A percentile compares a stretch with the other conserved stretches of the same genome.
These are phyloP conservation scores for Acrossocheilus wenchowensis DNA, from an alignment of 2,797 vertebrate species.

Conservation along the genomic window DNA sequence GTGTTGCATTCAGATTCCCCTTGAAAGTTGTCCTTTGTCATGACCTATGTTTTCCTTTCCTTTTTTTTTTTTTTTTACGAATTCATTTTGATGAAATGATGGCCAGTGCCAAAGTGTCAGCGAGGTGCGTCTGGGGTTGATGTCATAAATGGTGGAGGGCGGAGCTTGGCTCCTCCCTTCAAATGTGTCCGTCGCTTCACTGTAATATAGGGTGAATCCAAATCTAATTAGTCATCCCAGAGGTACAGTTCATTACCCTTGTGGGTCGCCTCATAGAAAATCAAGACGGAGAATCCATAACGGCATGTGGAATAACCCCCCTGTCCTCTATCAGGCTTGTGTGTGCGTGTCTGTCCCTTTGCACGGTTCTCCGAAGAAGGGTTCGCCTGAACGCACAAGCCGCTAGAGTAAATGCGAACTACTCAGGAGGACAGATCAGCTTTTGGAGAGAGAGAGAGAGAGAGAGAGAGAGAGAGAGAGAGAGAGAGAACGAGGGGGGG, in stretches of 20 bases:
- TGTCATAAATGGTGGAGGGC: slow-evolving; percentile 49
- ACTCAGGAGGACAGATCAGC: slow-evolving; percentile 29
- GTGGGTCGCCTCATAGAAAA: slow-evolving; percentile 33
- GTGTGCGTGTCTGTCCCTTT: slow-evolving; percentile 23
- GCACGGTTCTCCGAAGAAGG: slow-evolving; percentile 33
- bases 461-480: slow-evolving; percentile 17
- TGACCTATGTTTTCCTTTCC: slow-evolving; percentile 57
- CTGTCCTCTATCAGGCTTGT: slow-evolving; percentile 27
- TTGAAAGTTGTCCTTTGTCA: slow-evolving; percentile 73
- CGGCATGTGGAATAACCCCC: slow-evolving; percentile 31
- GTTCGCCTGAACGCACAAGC: slow-evolving; percentile 37
- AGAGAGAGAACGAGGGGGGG: neutral
- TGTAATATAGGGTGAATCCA: slow-evolving; percentile 50
- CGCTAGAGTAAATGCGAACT: slow-evolving; percentile 7
- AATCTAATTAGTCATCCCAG: slow-evolving; percentile 57
- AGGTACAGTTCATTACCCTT: slow-evolving; percentile 30
- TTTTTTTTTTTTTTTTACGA: slow-evolving; percentile 64
- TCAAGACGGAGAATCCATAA: slow-evolving; percentile 11
- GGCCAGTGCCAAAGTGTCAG: slow-evolving; percentile 64
- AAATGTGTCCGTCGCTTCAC: slow-evolving; percentile 13
- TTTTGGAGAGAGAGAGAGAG: slow-evolving; percentile 10
- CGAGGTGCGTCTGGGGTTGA: slow-evolving; percentile 64
- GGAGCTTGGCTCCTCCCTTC: slow-evolving; percentile 17
- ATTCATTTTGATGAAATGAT: slow-evolving; percentile 73
- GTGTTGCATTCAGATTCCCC: slow-evolving; percentile 75